These are phyloP conservation scores for Melolontha melolontha DNA, from an alignment of 2,888 invertebrate genomes.

Conservation along the genomic window DNA sequence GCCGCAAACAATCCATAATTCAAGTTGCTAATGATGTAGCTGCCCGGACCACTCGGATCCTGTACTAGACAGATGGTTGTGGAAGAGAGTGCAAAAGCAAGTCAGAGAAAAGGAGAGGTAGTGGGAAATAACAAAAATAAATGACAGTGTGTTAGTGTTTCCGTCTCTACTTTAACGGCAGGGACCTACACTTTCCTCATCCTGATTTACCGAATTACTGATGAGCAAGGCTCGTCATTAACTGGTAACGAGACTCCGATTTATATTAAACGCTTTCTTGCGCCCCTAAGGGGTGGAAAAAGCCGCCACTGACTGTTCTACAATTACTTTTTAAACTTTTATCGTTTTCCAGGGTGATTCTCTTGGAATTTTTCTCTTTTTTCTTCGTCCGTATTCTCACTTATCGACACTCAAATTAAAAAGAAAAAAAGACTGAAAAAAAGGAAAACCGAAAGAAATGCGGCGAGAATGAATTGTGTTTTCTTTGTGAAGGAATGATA, in stretches of 20 bases:
- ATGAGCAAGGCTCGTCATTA: slow-evolving; percentile 62
- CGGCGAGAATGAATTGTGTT: slow-evolving; percentile 3
- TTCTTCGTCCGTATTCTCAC: slow-evolving; percentile 21
- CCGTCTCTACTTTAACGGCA: slow-evolving; percentile 19
- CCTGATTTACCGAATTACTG: slow-evolving; percentile 62
- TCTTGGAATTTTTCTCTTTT: slow-evolving; percentile 16
- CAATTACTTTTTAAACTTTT: slow-evolving; percentile 44
- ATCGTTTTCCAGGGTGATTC: slow-evolving; percentile 29
- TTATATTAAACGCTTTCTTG: slow-evolving; percentile 60
- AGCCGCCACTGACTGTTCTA: slow-evolving; percentile 27
- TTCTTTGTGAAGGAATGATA: slow-evolving; percentile 4
- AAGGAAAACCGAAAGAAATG: slow-evolving; percentile 6
- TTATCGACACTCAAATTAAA: slow-evolving; percentile 36
- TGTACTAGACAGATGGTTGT: slow-evolving; percentile 63
- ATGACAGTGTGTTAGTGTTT: slow-evolving; percentile 58
- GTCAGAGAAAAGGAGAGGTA: slow-evolving; percentile 26
- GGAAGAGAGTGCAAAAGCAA: slow-evolving; percentile 45
- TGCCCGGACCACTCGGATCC: slow-evolving; percentile 62
- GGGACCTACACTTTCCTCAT: slow-evolving; percentile 3
- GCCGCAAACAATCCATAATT: slow-evolving; percentile 65
- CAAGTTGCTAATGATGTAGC: slow-evolving; percentile 64
- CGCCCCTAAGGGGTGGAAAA: slow-evolving; percentile 32
- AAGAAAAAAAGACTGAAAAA: not conserved
- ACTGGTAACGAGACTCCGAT: slow-evolving; percentile 63
- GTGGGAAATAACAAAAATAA: slow-evolving; percentile 59